Conservation (phyloP, 2,888 invertebrate genomes). For the Taenaris catops region DNA sequence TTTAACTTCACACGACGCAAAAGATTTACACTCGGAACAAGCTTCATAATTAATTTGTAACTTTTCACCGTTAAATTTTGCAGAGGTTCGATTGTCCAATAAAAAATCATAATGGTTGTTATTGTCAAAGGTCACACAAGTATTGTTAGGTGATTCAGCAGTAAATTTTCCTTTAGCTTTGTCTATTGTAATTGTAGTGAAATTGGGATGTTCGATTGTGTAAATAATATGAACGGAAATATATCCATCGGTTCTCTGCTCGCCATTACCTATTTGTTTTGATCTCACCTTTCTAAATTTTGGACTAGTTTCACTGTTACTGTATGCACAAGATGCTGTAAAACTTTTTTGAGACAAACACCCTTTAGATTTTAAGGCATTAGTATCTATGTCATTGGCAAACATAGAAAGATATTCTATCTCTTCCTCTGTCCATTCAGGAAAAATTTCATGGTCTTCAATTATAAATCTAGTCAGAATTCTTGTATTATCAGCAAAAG, state of each 20-base stretch:
- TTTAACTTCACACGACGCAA: slow-evolving; percentile 47
- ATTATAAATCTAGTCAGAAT: slow-evolving; percentile 49
- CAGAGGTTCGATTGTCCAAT: slow-evolving; percentile 49
- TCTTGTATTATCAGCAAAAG: slow-evolving; percentile 60
- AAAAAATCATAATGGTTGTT: slow-evolving; percentile 45
- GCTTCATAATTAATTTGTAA: slow-evolving; percentile 50
- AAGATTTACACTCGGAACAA: slow-evolving; percentile 45
- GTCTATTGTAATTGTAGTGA: slow-evolving; percentile 69
- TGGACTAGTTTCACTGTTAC: slow-evolving; percentile 30
- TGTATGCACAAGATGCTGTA: slow-evolving; percentile 21
- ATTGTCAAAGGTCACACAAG: slow-evolving; percentile 38
- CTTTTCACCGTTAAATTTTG: slow-evolving; percentile 49
- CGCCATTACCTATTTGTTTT: slow-evolving; percentile 31
- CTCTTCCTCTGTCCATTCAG: slow-evolving; percentile 63
- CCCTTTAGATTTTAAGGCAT: slow-evolving; percentile 34
- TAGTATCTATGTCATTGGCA: slow-evolving; percentile 34
- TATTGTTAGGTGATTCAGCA: slow-evolving; percentile 55
- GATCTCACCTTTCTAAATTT: slow-evolving; percentile 35
- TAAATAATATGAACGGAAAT: slow-evolving; percentile 49
- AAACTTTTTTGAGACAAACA: slow-evolving; percentile 44
- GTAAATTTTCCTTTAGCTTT: slow-evolving; percentile 45
- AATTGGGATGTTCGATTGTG: slow-evolving; percentile 71
- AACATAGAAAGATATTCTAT: slow-evolving; percentile 41
- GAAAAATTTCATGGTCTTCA: slow-evolving; percentile 56
- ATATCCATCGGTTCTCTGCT: slow-evolving; percentile 48